phyloP scores from a whole-genome alignment of 2,113 vertebrate species.

The Pteronura brasiliensis region DNA sequence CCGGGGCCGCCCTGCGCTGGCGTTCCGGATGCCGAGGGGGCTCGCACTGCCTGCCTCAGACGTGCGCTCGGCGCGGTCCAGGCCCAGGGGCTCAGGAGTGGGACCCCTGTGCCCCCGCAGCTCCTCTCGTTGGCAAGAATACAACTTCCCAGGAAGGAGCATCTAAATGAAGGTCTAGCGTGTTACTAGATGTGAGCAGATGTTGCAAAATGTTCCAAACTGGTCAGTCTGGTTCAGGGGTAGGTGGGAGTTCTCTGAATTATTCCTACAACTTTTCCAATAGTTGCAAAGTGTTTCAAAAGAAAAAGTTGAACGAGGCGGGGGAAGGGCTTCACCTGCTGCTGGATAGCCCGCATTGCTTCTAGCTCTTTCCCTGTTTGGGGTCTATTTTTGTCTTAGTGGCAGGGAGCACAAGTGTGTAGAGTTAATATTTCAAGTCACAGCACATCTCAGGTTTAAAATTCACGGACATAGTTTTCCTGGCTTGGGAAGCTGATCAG shows the following conservation, averaged over 20 bases:
- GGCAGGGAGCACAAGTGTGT: not conserved
- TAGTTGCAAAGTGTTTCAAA: not conserved
- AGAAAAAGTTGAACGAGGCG: not conserved
- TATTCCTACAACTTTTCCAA: not conserved
- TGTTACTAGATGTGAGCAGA: too few species aligned
- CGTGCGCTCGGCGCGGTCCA: accelerated
- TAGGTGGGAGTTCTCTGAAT: not conserved
- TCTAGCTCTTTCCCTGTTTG: not conserved
- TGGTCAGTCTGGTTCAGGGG: too few species aligned
- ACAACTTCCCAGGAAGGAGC: not conserved
- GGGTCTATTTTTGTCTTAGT: not conserved
- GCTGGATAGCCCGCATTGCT: not conserved
- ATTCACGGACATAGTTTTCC: not conserved
- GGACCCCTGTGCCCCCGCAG: accelerated
- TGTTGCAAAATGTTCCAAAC: not conserved
- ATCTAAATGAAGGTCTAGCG: accelerated
- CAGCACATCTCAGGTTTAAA: not conserved
- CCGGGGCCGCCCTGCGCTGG: too few species aligned
- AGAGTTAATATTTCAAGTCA: not conserved
- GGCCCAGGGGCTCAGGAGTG: not conserved
- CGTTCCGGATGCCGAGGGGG: not conserved
- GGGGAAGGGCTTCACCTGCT: accelerated
- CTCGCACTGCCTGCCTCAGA: accelerated
- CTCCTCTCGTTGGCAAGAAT: not conserved
- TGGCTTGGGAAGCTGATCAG: not conserved